Evolutionary conservation across 2,113 vertebrate species (phyloP).

Genomic region (Aldabrachelys gigantea): DNA sequence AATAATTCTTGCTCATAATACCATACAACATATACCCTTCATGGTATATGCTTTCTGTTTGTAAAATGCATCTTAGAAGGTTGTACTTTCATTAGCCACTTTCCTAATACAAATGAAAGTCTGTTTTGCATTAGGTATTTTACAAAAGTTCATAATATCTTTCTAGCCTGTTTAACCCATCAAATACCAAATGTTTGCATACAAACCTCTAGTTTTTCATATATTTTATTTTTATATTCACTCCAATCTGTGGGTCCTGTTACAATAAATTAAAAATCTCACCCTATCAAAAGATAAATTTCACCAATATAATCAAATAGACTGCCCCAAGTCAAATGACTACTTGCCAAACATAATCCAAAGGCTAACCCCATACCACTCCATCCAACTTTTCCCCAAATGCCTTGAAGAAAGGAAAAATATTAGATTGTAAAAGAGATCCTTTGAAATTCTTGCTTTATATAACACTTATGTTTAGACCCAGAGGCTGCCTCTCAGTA

Average conservation of each 20-base stretch:
- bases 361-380: background rate
- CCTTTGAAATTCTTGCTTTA: background rate
- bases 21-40: background rate
- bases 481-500: background rate
- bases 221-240: background rate
- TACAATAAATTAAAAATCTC: background rate
- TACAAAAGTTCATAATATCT: background rate
- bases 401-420: background rate
- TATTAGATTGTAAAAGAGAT: background rate
- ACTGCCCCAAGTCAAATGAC: background rate
- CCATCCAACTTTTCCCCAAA: background rate
- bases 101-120: background rate
- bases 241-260: background rate
- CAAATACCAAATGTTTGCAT: background rate
- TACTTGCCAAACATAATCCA: background rate
- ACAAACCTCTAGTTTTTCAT: background rate
- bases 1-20: constrained; percentile 11
- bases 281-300: background rate
- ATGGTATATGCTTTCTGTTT: background rate
- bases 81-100: background rate
- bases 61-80: constrained; percentile 12
- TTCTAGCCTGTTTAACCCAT: background rate
- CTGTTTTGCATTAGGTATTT: background rate
- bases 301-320: background rate
- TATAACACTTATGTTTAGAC: background rate